Evolutionary conservation across 2,888 invertebrate genomes (phyloP), one percentile per base, ranked within the genome.

Genomic region (Phaedon cochleariae): DNA sequence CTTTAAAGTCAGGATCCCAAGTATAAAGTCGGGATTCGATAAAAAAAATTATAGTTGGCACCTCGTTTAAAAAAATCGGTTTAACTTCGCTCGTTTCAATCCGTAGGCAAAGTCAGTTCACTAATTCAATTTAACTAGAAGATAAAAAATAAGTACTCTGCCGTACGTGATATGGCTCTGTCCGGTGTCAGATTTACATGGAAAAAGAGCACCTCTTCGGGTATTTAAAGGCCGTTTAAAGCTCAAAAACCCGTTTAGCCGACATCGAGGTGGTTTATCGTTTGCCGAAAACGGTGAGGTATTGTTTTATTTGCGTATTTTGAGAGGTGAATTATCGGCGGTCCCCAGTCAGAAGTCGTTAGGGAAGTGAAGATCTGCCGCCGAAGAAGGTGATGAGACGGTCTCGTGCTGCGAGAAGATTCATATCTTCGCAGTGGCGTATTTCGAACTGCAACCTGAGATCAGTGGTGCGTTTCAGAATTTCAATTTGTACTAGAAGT

Each of bases 351-450:
- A 76, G 76, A 76, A 76, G 76, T 74, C 74, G 73, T 73, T 74
- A 72, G 69, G 72, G 73, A 76, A 74, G 75, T 76, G 74, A 66
- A 64, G 73, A 72, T 67, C 58, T 72, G 76, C 76, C 74, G 74
- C 75, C 73, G 72, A 69, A 65, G 74, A 68, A 76, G 74, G 74
- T 76, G 76, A 76, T 75, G 76, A 76, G 74, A 66, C 69, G 74
- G 57, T 61, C 66, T 71, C 77, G 72, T 70, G 77, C 77, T 76
- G 77, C 45, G 75, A 63, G 66, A 64, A 75, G 75, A 76, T 75
- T 73, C 68, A 69, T 76, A 75, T 75, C 76, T 41, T 41, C 31
- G 41, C n/a, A n/a, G n/a, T n/a, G n/a, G n/a, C n/a, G n/a, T n/a
- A n/a, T n/a, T n/a, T n/a, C n/a, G n/a, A n/a, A n/a, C n/a, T n/a